Percentiles rank a stretch among this genome's conserved stretches.
phyloP scores from a whole-genome alignment of 2,113 vertebrate genomes.

The Sula dactylatra region DNA sequence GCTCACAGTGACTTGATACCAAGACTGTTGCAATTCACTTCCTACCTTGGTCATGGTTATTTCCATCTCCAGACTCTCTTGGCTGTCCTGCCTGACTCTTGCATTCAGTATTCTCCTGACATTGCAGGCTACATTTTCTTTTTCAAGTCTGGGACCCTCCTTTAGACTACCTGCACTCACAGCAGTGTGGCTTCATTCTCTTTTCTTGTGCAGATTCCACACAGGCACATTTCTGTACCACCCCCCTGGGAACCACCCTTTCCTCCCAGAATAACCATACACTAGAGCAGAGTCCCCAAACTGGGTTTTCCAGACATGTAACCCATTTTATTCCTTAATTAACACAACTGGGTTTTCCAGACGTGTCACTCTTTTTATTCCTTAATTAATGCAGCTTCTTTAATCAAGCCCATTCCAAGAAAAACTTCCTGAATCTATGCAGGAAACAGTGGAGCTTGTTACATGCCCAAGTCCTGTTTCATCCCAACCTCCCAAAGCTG shows the following conservation, averaged over 20 bases:
- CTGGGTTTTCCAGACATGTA: conserved; percentile 14
- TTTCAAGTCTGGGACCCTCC: not conserved
- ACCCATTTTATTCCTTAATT: not conserved
- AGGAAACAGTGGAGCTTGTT: not conserved
- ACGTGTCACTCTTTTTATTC: not conserved
- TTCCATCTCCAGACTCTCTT: not conserved
- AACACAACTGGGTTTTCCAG: not conserved
- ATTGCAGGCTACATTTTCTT: not conserved
- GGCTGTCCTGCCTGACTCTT: not conserved
- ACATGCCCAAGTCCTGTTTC: not conserved
- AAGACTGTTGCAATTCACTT: not conserved
- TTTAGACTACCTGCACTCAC: not conserved
- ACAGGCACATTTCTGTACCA: not conserved
- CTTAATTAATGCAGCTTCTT: not conserved
- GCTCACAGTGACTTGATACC: not conserved
- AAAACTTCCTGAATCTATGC: not conserved
- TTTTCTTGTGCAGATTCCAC: not conserved
- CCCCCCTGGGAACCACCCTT: not conserved
- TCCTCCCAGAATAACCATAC: not conserved
- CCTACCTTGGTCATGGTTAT: not conserved
- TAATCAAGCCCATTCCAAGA: not conserved
- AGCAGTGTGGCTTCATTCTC: not conserved
- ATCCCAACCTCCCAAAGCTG: not conserved
- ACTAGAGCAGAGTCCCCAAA: not conserved
- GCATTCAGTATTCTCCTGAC: not conserved